phyloP scores from a whole-genome alignment of 2,888 invertebrate species.

The Patella depressa region DNA sequence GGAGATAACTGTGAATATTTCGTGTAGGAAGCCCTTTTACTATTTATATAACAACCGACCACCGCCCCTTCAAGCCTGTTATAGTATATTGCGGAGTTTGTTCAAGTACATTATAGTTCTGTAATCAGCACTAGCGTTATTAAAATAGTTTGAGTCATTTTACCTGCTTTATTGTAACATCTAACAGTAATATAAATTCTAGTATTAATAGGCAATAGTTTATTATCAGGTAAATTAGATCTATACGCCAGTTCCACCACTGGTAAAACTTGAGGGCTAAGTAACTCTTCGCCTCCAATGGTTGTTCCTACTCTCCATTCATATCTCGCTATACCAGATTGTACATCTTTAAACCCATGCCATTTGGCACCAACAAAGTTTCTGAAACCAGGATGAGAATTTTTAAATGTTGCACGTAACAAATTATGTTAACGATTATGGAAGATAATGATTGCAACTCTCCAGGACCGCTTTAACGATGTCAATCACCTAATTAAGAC shows the following conservation, averaged over 20 bases:
- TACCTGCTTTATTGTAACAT: slow-evolving; percentile 45
- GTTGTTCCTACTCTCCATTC: slow-evolving; percentile 48
- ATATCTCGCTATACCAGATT: slow-evolving; percentile 44
- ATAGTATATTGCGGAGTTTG: too few relatives aligned
- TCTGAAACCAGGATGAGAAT: slow-evolving; percentile 1
- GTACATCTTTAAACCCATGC: slow-evolving; percentile 48
- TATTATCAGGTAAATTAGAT: slow-evolving; percentile 13
- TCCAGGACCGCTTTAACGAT: too few relatives aligned
- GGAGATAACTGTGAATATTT: too few relatives aligned
- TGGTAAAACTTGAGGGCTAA: slow-evolving; percentile 30
- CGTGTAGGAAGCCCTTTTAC: too few relatives aligned
- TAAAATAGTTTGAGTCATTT: background rate
- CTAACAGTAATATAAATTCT: slow-evolving; percentile 39
- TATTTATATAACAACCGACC: too few relatives aligned
- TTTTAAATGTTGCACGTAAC: too few relatives aligned
- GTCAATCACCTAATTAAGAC: too few relatives aligned
- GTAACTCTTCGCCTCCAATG: slow-evolving; percentile 38
- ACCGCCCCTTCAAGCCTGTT: too few relatives aligned
- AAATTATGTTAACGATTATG: too few relatives aligned
- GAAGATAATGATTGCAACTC: too few relatives aligned
- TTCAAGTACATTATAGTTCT: too few relatives aligned
- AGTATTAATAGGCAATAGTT: slow-evolving; percentile 29
- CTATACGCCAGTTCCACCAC: slow-evolving; percentile 23
- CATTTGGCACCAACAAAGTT: slow-evolving; percentile 40
- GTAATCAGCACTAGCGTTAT: background rate